Conservation (phyloP, 2,888 invertebrate genomes). For the Apeira syringaria region DNA sequence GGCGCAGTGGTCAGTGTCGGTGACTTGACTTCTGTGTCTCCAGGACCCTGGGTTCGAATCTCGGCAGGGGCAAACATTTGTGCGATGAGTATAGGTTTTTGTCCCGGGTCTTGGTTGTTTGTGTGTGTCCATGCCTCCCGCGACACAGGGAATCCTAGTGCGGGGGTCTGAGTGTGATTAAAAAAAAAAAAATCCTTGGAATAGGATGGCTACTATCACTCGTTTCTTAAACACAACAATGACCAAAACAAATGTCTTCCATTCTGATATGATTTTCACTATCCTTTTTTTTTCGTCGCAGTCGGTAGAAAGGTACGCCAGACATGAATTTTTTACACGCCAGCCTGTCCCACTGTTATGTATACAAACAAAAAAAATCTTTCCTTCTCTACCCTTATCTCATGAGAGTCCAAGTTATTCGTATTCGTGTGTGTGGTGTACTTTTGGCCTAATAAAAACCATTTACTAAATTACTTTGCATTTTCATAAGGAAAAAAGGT, state of each 20-base stretch:
- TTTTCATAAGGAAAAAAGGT: constrained; percentile 6
- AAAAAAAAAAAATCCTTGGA: too few relatives aligned
- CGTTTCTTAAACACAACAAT: background rate
- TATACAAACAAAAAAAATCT: constrained; percentile 33
- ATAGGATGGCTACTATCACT: too few relatives aligned
- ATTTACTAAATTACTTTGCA: constrained; percentile 21
- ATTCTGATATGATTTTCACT: constrained; percentile 17
- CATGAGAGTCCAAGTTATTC: constrained; percentile 27
- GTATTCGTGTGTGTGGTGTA: constrained; percentile 21
- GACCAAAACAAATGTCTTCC: background rate
- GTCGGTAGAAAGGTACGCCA: constrained; percentile 31
- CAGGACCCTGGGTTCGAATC: too few relatives aligned
- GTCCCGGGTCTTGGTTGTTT: too few relatives aligned
- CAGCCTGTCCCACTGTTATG: constrained; percentile 40
- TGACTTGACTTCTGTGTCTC: too few relatives aligned
- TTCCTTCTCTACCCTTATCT: constrained; percentile 37
- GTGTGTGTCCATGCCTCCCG: too few relatives aligned
- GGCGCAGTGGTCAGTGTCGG: too few relatives aligned
- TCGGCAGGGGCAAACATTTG: too few relatives aligned
- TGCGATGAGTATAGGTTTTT: too few relatives aligned
- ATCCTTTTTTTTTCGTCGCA: constrained; percentile 28
- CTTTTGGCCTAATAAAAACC: constrained; percentile 18
- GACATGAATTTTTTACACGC: constrained; percentile 44
- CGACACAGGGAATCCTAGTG: too few relatives aligned
- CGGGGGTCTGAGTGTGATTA: too few relatives aligned